Evolutionary conservation across 1,140 invertebrate genomes (phyloP), one percentile per base, ranked within the genome.

Genomic region (Phocides pigmalion): DNA sequence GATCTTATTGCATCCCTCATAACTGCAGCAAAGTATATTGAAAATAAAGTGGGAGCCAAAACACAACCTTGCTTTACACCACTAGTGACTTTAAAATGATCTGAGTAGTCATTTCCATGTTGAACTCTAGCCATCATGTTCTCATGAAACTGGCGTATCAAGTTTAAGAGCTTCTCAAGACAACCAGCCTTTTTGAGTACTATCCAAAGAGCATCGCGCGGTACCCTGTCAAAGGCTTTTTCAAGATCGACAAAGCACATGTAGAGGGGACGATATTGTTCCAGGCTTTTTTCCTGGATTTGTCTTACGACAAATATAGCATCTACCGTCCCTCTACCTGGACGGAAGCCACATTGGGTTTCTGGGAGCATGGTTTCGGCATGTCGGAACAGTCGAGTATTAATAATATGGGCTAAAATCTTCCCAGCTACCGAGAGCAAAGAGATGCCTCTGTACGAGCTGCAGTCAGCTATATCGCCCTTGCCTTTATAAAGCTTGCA

Each of bases 401-500:
- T 66, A 37, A 70, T 50, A 56, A 70, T 64, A 17, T 65, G 66
- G 1, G 67, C 67, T 1, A 72, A 44, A 2, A 76, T 44, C 16
- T 73, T 76, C 0, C 70, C 70, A 16, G 71, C 66, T 19, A 11
- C 22, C 5, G 49, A 59, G 19, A 73, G 68, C 8, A 73, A 51
- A 3, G 68, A 66, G 8, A 76, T 70, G 5, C 20, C 20, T 5
- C 20, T 22, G 20, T 22, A 5, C 5, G 20, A 22, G 20, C 50
- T 54, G 16, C 72, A 74, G 39, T 74, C 66, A 3, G 42, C 35
- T 12, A 62, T 15, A 28, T 74, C 63, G 6, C 72, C 66, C 37
- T 68, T 74, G 4, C 68, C 63, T 41, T 70, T 74, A 37, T 74
- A 68, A 2, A 68, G n/a, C 14, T 70, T 74, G 25, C 66, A 64